A percentile compares a stretch with the other conserved stretches of the same genome.
Conservation (phyloP, 2,888 invertebrate genomes). For the Imbricaverruca yamaguchii region DNA sequence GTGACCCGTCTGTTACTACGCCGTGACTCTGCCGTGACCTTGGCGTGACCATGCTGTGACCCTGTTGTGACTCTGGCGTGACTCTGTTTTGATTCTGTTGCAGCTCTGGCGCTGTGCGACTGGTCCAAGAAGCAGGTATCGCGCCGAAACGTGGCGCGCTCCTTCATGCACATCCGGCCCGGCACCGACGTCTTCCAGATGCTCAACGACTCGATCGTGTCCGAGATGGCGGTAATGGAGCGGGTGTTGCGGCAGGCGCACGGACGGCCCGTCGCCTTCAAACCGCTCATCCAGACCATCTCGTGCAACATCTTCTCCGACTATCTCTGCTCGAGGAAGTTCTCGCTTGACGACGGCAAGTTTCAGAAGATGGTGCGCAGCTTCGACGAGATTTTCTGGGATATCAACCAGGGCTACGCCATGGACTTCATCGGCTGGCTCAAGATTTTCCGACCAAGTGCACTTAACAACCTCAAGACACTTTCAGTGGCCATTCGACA, state of each 20-base stretch:
- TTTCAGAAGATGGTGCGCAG: slow-evolving; percentile 60
- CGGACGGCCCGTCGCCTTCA: slow-evolving; percentile 48
- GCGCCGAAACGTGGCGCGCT: slow-evolving; percentile 36
- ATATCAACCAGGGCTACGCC: slow-evolving; percentile 81
- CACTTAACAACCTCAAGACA: slow-evolving; percentile 57
- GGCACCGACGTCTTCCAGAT: slow-evolving; percentile 18
- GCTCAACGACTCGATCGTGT: slow-evolving; percentile 28
- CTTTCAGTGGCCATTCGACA: slow-evolving; percentile 64
- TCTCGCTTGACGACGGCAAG: slow-evolving; percentile 52
- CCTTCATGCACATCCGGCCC: slow-evolving; percentile 26
- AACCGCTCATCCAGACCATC: slow-evolving; percentile 58
- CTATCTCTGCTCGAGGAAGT: slow-evolving; percentile 72
- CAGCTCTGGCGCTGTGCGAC: slow-evolving; percentile 41
- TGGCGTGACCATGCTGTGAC: too few relatives aligned
- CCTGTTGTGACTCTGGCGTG: too few relatives aligned
- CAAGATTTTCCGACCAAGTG: slow-evolving; percentile 59
- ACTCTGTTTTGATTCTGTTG: slow-evolving; percentile 27
- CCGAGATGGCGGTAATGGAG: slow-evolving; percentile 27
- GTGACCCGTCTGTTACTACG: too few relatives aligned
- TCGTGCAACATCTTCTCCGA: slow-evolving; percentile 76
- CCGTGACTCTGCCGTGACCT: too few relatives aligned
- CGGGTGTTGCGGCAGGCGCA: slow-evolving; percentile 37
- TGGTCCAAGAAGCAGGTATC: slow-evolving; percentile 39
- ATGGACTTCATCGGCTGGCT: slow-evolving; percentile 80
- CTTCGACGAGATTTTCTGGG: slow-evolving; percentile 84